Evolutionary conservation across 92 coral and sea anemone genomes (phyloP), one percentile per base, ranked within the genome.

Genomic region (Phymanthus crucifer): DNA sequence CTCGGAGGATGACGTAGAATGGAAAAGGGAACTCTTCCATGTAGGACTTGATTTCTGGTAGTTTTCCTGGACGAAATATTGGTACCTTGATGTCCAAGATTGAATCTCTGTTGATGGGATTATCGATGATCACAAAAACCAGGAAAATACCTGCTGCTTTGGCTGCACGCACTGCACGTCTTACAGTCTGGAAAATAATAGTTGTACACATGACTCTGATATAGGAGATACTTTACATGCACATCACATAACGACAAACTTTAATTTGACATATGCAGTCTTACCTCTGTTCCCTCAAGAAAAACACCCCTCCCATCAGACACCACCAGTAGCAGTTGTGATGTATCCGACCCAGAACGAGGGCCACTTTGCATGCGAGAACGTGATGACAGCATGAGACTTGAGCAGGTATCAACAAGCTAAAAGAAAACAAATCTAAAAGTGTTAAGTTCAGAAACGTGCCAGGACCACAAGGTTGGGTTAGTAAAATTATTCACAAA

Each of bases 291-390:
- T 43, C 99, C 99, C 77, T 96, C 99, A 45, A 96, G 91, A 72
- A 96, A 96, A 37, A 96, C 92, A 9, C 99, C 99, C 19, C 99
- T 86, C 33, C 99, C 99, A 79, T 96, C 99, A 12, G 98, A 93
- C 73, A 96, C 99, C 40, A 96, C 90, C 3, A 96, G 91, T 56
- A 96, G 83, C 54, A 96, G 86, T 84, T 96, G 99, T 45, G 97
- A 87, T 4, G 90, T 91, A 66, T 93, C 92, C 73, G 65, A 58
- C 71, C 97, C 77, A 71, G 78, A 75, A 74, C 91, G 85, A 36
- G 88, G 84, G 32, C 92, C 86, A 36, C 84, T 35, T 46, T 84
- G 98, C 6, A 89, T 69, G 40, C 93, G 93, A 46, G 95, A 93
- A 24, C 93, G 90, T 23, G 97, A 90, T 17, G 98, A 87, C 43